These are phyloP conservation scores for Lasiurus borealis DNA, from an alignment of 2,113 vertebrate genomes.

Conservation along the genomic window DNA sequence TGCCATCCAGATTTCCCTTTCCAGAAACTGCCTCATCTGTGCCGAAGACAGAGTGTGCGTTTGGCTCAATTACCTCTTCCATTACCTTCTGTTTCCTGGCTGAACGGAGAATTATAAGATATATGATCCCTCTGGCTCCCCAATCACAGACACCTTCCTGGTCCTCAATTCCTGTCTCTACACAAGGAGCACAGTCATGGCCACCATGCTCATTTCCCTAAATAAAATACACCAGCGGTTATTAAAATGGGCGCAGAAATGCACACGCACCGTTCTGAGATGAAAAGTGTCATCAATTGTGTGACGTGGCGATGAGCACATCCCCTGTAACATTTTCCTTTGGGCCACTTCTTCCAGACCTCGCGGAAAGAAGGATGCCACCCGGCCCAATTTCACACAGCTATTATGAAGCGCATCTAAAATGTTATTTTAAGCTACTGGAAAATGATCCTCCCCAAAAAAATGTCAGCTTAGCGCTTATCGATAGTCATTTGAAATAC, in stretches of 20 bases:
- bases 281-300: neutral
- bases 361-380: conserved; percentile 42
- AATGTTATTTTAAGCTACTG: conserved; percentile 77
- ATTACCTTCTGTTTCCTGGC: neutral
- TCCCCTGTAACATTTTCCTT: conserved; percentile 46
- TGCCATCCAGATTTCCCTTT: neutral
- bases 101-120: neutral
- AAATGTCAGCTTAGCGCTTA: conserved; percentile 70
- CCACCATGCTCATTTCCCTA: neutral
- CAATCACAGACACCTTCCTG: neutral
- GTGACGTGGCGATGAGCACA: neutral
- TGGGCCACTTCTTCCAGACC: neutral
- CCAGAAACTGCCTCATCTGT: neutral
- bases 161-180: conserved; percentile 15
- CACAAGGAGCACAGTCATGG: neutral
- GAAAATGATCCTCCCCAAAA: conserved; percentile 74
- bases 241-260: conserved; percentile 27
- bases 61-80: neutral
- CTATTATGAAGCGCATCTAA: conserved; percentile 65
- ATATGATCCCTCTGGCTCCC: neutral
- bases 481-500: conserved; percentile 79
- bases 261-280: neutral
- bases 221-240: conserved; percentile 24
- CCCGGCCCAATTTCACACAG: conserved; percentile 44
- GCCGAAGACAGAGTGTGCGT: neutral